Conservation (phyloP, 92 coral and sea anemone genomes). For the Paramuricea clavata region DNA sequence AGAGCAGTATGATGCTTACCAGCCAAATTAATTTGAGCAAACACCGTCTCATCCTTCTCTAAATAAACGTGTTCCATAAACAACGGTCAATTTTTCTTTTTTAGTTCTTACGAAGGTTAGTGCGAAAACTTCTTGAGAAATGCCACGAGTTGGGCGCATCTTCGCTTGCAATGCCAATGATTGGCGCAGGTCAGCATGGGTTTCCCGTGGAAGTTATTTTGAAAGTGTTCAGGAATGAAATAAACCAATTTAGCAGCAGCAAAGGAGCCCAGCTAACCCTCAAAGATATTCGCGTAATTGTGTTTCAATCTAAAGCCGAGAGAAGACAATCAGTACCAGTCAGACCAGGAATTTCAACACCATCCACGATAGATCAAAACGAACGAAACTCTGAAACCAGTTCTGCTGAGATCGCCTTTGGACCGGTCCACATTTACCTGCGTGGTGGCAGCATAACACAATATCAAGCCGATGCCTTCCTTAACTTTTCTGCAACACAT, state of each 20-base stretch:
- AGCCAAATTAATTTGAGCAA: too few relatives aligned
- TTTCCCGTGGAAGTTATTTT: neutral
- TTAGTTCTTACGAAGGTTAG: neutral
- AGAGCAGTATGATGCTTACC: too few relatives aligned
- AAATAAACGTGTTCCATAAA: too few relatives aligned
- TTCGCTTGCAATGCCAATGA: neutral
- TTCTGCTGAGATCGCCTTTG: neutral
- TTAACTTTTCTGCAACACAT: neutral
- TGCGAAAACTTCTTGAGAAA: neutral
- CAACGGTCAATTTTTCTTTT: neutral
- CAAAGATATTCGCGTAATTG: neutral
- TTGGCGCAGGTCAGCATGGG: conserved; percentile 1
- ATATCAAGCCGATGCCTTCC: neutral
- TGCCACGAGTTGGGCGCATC: neutral
- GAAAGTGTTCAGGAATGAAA: neutral
- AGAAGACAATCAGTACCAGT: neutral
- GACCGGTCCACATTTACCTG: neutral
- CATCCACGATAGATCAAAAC: too few relatives aligned
- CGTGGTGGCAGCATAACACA: neutral
- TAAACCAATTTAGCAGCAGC: neutral
- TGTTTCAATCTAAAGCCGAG: neutral
- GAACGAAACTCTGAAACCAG: too few relatives aligned
- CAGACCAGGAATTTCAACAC: neutral
- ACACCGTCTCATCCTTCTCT: too few relatives aligned
- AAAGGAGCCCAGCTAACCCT: neutral